These are phyloP conservation scores for Leptonema lineaticorne DNA, from an alignment of 1,140 invertebrate genomes.

Conservation along the genomic window DNA sequence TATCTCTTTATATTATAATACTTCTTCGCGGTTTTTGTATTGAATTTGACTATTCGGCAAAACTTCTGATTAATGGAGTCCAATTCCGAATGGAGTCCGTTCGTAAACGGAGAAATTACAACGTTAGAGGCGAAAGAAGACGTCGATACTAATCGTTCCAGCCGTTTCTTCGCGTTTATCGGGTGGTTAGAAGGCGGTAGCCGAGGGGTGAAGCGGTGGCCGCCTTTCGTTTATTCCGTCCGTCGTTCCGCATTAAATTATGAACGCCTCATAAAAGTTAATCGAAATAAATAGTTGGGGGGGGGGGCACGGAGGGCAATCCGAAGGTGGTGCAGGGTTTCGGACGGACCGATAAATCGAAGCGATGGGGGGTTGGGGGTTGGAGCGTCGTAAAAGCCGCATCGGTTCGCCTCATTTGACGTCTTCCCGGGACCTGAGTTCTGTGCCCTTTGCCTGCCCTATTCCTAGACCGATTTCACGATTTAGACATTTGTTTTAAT, in stretches of 20 bases:
- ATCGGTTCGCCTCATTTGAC: not conserved
- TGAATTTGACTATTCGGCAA: too few species aligned
- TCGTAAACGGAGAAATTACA: too few species aligned
- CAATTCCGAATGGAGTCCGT: too few species aligned
- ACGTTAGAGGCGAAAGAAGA: too few species aligned
- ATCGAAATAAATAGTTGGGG: slow-evolving; percentile 23
- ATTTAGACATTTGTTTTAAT: slow-evolving; percentile 4
- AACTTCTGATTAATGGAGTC: too few species aligned
- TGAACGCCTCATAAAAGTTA: slow-evolving; percentile 26
- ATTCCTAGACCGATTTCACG: slow-evolving; percentile 2
- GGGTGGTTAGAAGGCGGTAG: not conserved
- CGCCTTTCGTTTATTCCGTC: not conserved
- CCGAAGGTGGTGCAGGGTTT: too few species aligned
- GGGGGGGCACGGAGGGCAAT: not conserved
- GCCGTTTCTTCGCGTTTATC: not conserved
- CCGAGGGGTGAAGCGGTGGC: too few species aligned
- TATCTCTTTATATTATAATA: too few species aligned
- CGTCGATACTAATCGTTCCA: not conserved
- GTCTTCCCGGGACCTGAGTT: not conserved
- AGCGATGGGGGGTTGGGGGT: not conserved
- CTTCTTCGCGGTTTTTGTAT: too few species aligned
- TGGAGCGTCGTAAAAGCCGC: not conserved
- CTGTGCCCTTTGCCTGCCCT: not conserved
- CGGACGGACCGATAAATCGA: slow-evolving; percentile 21
- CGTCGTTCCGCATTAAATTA: slow-evolving; percentile 18